Conservation (phyloP, 1,140 invertebrate species). For the Penaeus japonicus region DNA sequence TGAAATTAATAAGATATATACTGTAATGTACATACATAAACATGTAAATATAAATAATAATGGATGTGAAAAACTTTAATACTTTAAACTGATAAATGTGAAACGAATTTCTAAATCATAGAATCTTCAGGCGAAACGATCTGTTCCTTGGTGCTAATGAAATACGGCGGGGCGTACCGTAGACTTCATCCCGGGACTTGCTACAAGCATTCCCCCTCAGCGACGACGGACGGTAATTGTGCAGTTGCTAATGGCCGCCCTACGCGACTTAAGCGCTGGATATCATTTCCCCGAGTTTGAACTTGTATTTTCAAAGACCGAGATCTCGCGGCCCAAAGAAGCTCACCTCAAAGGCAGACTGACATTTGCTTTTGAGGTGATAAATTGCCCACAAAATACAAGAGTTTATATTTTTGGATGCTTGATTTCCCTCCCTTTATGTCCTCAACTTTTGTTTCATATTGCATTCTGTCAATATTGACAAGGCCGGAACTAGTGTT, state of each 20-base stretch:
- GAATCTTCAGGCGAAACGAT: not conserved
- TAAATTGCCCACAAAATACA: not conserved
- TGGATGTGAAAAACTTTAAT: too few relatives aligned
- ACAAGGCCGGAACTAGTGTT: not conserved
- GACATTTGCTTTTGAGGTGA: not conserved
- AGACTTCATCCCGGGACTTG: not conserved
- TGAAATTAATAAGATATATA: too few relatives aligned
- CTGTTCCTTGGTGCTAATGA: not conserved
- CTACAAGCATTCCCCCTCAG: not conserved
- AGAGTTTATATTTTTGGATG: too few relatives aligned
- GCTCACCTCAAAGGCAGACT: not conserved
- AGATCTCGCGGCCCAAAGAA: not conserved
- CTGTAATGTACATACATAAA: too few relatives aligned
- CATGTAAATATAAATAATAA: too few relatives aligned
- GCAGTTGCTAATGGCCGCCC: slow-evolving; percentile 4
- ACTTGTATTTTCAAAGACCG: not conserved
- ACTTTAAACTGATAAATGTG: too few relatives aligned
- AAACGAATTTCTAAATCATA: too few relatives aligned
- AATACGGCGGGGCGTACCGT: too few relatives aligned
- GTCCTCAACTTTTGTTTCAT: too few relatives aligned
- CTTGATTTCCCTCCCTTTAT: too few relatives aligned
- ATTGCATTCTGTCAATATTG: not conserved
- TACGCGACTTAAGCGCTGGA: not conserved
- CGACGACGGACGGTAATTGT: not conserved
- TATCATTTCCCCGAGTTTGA: not conserved